Evolutionary conservation across 1,140 invertebrate genomes (phyloP).

Genomic region (Megalopta genalis): DNA sequence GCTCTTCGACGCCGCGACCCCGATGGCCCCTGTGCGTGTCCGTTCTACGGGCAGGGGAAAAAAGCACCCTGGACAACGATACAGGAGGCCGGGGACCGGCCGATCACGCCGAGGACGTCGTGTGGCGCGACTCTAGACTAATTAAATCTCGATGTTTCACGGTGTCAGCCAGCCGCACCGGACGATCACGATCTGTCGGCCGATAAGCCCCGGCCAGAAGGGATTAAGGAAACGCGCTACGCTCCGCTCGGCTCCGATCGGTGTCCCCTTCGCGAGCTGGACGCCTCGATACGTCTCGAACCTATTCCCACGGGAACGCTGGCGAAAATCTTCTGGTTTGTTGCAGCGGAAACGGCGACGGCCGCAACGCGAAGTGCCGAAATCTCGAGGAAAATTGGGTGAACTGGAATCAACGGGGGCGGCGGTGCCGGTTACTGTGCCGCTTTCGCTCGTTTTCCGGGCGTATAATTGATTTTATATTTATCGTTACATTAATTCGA

Average conservation of each 20-base stretch:
- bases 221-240: slow-evolving; percentile 43
- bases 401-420: too few relatives aligned
- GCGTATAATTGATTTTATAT: too few relatives aligned
- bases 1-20: not conserved
- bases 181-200: slow-evolving; percentile 49
- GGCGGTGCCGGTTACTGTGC: too few relatives aligned
- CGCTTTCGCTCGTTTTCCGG: too few relatives aligned
- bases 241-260: not conserved
- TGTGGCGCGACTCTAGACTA: slow-evolving; percentile 36
- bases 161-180: slow-evolving; percentile 32
- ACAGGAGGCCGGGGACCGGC: not conserved
- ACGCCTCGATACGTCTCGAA: slow-evolving; percentile 10
- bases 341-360: too few relatives aligned
- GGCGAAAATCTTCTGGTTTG: too few relatives aligned
- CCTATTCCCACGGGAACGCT: not conserved
- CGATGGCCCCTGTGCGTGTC: not conserved
- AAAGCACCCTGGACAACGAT: not conserved
- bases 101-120: slow-evolving; percentile 23
- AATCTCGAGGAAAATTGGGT: too few relatives aligned
- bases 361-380: too few relatives aligned
- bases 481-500: too few relatives aligned
- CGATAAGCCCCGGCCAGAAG: slow-evolving; percentile 34
- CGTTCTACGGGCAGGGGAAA: not conserved
- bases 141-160: slow-evolving; percentile 55
- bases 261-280: slow-evolving; percentile 16